These are phyloP conservation scores for Drosophila pseudotakahashii DNA, from an alignment of 2,888 invertebrate species.

Conservation along the genomic window DNA sequence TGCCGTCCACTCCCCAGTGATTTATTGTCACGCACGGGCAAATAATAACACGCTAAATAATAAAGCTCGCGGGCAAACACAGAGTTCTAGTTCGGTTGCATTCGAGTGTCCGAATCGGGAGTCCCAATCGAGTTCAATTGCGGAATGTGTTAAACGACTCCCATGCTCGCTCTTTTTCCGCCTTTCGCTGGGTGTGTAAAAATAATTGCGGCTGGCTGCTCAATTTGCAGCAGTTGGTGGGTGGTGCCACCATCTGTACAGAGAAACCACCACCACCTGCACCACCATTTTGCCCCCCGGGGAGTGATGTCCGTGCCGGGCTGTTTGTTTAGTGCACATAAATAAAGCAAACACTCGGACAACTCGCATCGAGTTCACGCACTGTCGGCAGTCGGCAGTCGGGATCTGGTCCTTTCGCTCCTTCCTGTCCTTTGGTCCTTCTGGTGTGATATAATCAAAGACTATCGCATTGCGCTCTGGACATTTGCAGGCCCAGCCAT, in stretches of 20 bases:
- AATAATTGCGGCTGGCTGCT: constrained; percentile 53
- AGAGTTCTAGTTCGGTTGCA: not conserved
- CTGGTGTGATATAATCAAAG: constrained; percentile 61
- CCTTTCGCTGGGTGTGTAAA: constrained; percentile 12
- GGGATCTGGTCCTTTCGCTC: constrained; percentile 4
- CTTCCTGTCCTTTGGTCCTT: constrained; percentile 9
- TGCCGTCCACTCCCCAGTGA: constrained; percentile 3
- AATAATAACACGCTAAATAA: constrained; percentile 21
- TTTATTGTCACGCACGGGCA: constrained; percentile 12
- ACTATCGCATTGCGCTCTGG: constrained; percentile 59
- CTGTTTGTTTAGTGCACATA: constrained; percentile 68
- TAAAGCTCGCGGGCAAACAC: constrained; percentile 20
- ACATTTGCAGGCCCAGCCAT: constrained; percentile 16
- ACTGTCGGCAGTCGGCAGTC: constrained; percentile 3
- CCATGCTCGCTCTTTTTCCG: not conserved
- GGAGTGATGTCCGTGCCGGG: constrained; percentile 40
- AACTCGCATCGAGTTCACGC: constrained; percentile 25
- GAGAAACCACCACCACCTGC: not conserved
- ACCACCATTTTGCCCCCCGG: not conserved
- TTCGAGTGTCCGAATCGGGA: constrained; percentile 3
- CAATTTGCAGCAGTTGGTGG: constrained; percentile 40
- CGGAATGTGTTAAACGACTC: constrained; percentile 39
- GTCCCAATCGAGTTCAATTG: constrained; percentile 30
- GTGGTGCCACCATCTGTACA: not conserved
- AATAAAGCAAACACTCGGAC: constrained; percentile 62